These are phyloP conservation scores for Junonia oenone DNA, from an alignment of 2,888 invertebrate species.

Conservation along the genomic window DNA sequence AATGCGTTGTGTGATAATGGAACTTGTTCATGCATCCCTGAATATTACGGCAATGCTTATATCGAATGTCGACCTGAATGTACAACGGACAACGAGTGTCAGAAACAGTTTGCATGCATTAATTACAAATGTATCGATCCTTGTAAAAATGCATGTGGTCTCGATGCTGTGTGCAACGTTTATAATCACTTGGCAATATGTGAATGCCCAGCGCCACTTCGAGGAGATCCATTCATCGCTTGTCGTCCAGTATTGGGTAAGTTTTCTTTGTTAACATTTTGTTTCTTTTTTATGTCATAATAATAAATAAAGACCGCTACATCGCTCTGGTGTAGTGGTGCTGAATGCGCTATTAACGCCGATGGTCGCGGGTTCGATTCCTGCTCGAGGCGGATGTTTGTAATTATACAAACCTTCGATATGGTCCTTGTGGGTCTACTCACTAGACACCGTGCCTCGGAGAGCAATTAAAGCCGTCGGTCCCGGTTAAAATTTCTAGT, in stretches of 20 bases:
- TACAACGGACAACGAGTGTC: constrained; percentile 85
- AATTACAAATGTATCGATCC: constrained; percentile 87
- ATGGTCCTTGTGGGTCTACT: too few species aligned
- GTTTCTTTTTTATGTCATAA: too few species aligned
- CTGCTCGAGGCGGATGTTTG: too few species aligned
- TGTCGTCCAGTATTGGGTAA: constrained; percentile 80
- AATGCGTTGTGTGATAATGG: constrained; percentile 81
- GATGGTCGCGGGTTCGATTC: too few species aligned
- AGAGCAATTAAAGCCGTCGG: too few species aligned
- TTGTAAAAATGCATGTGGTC: constrained; percentile 85
- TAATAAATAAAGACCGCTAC: too few species aligned
- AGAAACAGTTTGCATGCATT: constrained; percentile 84
- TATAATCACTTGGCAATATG: constrained; percentile 89
- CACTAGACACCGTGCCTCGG: too few species aligned
- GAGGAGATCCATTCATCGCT: constrained; percentile 88
- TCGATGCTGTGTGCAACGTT: constrained; percentile 85
- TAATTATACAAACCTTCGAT: background rate
- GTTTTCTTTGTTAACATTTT: too few species aligned
- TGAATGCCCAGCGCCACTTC: constrained; percentile 84
- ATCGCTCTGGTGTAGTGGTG: too few species aligned
- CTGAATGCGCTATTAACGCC: too few species aligned
- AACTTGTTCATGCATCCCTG: constrained; percentile 81
- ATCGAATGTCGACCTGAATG: constrained; percentile 89
- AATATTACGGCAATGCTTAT: constrained; percentile 83
- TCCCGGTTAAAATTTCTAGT: too few species aligned